Percentiles rank a stretch among this genome's conserved stretches.
Evolutionary conservation across 1,140 invertebrate genomes (phyloP).

Genomic region (Lepidotrigona ventralis): DNA sequence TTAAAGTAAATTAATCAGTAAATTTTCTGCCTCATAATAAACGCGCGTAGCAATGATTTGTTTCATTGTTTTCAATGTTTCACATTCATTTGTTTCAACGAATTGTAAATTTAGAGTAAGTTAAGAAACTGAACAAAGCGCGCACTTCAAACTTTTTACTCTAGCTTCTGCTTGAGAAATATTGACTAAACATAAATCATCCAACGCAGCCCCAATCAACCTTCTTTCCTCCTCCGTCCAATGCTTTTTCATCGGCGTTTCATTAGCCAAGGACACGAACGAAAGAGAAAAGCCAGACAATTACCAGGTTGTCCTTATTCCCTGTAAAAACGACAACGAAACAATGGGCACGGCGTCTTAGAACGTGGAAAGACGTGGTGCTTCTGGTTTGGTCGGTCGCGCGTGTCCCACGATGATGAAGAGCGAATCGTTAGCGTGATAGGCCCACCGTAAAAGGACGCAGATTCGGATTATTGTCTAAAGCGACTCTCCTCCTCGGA

Average conservation of each 20-base stretch:
- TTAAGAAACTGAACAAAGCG: background rate
- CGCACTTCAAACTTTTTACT: background rate
- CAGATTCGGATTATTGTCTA: constrained; percentile 58
- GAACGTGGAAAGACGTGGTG: background rate
- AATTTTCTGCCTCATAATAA: background rate
- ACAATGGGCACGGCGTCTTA: background rate
- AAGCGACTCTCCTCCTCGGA: constrained; percentile 44
- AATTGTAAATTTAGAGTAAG: too few relatives aligned
- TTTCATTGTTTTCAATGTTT: too few relatives aligned
- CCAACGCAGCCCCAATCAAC: background rate
- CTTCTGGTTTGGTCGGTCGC: background rate
- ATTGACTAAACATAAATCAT: background rate
- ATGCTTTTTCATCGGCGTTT: background rate
- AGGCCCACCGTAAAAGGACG: constrained; percentile 30
- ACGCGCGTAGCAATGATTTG: background rate
- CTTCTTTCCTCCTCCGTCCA: background rate
- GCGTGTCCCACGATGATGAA: constrained; percentile 3
- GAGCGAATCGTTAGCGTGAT: constrained; percentile 38
- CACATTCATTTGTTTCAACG: too few relatives aligned
- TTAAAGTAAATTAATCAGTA: background rate
- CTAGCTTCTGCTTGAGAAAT: background rate
- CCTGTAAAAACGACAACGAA: background rate
- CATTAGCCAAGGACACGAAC: background rate
- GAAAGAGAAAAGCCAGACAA: background rate
- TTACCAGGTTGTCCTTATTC: background rate